Evolutionary conservation across 2,888 invertebrate genomes (phyloP), one percentile per base, ranked within the genome.

Genomic region (Tipula lateralis): DNA sequence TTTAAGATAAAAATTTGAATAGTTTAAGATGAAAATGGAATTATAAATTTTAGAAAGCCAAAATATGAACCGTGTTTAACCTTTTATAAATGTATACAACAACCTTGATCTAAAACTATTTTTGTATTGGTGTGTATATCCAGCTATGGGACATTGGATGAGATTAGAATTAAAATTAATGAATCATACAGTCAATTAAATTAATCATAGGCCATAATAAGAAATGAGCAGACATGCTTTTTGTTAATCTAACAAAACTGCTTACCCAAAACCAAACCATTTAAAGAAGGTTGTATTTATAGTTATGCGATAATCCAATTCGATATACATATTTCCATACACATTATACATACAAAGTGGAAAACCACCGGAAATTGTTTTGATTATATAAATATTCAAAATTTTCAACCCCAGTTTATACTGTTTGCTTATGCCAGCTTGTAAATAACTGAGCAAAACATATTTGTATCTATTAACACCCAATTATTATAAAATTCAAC

Each of bases 161-260:
- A 66, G 66, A 66, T 66, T 66, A 66, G 66, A 66, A 66, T 66
- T 66, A 66, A 66, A 66, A 66, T 66, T 66, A 66, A 66, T 66
- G 66, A 66, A 66, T 66, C 66, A 66, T 9, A 44, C 19, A 13
- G 24, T n/a, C 24, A 66, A 66, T 24, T 24, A 66, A 66, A 66
- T 66, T 66, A 66, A 66, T 66, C 66, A 66, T 66, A 66, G 66
- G 24, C 24, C 66, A 66, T 24, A 66, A 66, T 66, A 66, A 66
- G 66, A 66, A 66, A 66, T 66, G 24, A 9, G 24, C 16, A 50
- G 4, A 39, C 16, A 50, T 36, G 16, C 1, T 50, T 44, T 44
- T 44, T 50, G n/a, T 66, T 24, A 66, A 66, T 24, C 24, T 66
- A 66, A 66, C 66, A 19, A 66, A 66, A 66, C 19, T 16, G 24